These are phyloP conservation scores for Rhagium mordax DNA, from an alignment of 2,888 invertebrate genomes.

Conservation along the genomic window DNA sequence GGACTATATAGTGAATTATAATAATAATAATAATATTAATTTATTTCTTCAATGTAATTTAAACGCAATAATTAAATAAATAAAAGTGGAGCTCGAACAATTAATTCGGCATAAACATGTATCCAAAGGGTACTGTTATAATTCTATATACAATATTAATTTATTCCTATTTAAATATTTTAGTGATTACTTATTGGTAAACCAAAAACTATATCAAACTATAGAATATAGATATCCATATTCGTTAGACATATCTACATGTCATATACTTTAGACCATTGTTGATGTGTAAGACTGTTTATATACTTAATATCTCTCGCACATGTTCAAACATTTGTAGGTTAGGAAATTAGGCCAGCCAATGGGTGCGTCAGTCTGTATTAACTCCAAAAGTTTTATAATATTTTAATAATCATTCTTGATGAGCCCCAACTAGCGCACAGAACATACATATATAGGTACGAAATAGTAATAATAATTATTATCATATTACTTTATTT, in stretches of 20 bases:
- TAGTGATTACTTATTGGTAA: neutral
- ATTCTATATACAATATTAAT: neutral
- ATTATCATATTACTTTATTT: too few relatives aligned
- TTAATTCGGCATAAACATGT: neutral
- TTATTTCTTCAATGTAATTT: too few relatives aligned
- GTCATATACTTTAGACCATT: slow-evolving; percentile 51
- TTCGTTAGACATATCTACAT: slow-evolving; percentile 57
- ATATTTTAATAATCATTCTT: too few relatives aligned
- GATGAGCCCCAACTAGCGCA: too few relatives aligned
- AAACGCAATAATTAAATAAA: too few relatives aligned
- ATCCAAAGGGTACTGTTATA: neutral
- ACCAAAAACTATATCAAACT: slow-evolving; percentile 3
- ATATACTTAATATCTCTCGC: slow-evolving; percentile 28
- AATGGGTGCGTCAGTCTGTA: neutral
- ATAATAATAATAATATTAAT: too few relatives aligned
- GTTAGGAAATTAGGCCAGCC: neutral
- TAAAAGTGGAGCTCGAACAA: too few relatives aligned
- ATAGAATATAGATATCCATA: slow-evolving; percentile 36
- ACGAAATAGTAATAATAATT: too few relatives aligned
- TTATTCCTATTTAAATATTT: neutral
- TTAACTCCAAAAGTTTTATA: neutral
- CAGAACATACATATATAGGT: too few relatives aligned
- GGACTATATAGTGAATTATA: too few relatives aligned
- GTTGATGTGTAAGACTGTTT: slow-evolving; percentile 57
- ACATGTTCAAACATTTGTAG: neutral